Evolutionary conservation across 2,888 invertebrate genomes (phyloP).

Genomic region (Chirona hameri): DNA sequence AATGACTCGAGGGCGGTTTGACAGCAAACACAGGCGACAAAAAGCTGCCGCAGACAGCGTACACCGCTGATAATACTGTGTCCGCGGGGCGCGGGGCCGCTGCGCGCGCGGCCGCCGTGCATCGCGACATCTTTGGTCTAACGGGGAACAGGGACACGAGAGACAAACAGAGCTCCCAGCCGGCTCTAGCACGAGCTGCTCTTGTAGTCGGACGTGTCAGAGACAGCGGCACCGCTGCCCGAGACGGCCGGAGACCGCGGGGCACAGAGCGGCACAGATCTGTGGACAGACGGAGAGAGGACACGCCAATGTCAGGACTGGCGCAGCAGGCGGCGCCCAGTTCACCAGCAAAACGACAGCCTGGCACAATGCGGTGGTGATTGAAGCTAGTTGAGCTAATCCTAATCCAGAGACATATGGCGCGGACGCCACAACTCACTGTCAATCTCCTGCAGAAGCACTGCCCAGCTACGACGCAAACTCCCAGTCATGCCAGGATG

Average conservation of each 20-base stretch:
- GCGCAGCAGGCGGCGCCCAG: too few species aligned
- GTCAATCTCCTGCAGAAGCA: too few species aligned
- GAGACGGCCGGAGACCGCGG: background rate
- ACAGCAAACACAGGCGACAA: background rate
- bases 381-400: background rate
- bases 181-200: constrained; percentile 36
- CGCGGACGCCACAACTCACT: too few species aligned
- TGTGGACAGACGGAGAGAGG: background rate
- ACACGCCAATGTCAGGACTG: background rate
- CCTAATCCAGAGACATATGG: background rate
- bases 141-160: background rate
- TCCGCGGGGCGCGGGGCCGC: background rate
- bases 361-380: too few species aligned
- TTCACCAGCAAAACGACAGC: too few species aligned
- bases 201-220: constrained; percentile 39
- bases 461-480: too few species aligned
- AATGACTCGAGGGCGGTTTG: background rate
- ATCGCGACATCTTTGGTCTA: constrained; percentile 9
- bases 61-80: constrained; percentile 8
- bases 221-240: constrained; percentile 5
- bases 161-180: background rate
- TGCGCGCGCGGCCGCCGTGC: background rate
- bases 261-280: background rate
- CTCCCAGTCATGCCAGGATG: too few species aligned
- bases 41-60: background rate